phyloP scores from a whole-genome alignment of 2,888 invertebrate genomes.

The Lithophane ornitopus region DNA sequence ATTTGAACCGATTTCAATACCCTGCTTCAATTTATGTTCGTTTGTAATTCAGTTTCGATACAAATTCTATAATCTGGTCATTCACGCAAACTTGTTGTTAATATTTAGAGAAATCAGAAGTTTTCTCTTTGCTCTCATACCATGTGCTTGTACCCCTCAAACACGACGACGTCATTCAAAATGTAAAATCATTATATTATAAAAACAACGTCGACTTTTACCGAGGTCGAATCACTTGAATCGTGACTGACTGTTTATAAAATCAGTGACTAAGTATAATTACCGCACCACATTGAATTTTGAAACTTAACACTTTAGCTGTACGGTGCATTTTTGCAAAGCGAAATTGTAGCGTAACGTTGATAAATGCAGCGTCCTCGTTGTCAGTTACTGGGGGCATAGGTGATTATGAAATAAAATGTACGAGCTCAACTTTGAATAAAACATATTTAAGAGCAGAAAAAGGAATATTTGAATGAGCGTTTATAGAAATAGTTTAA shows the following conservation, averaged over 20 bases:
- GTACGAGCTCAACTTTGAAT: slow-evolving; percentile 10
- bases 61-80: background rate
- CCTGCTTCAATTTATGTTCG: too few relatives aligned
- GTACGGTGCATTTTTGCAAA: slow-evolving; percentile 31
- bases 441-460: background rate
- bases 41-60: background rate
- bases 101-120: background rate
- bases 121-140: background rate
- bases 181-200: slow-evolving; percentile 48
- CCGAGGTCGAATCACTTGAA: slow-evolving; percentile 68
- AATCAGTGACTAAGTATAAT: slow-evolving; percentile 60
- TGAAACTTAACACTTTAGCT: background rate
- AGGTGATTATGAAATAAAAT: slow-evolving; percentile 50
- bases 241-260: slow-evolving; percentile 55
- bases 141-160: slow-evolving; percentile 6
- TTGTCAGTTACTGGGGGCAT: slow-evolving; percentile 47
- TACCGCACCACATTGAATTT: slow-evolving; percentile 34
- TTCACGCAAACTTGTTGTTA: background rate
- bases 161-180: slow-evolving; percentile 28
- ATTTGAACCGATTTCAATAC: background rate
- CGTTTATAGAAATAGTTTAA: background rate
- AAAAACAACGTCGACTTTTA: slow-evolving; percentile 54
- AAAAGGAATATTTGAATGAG: background rate
- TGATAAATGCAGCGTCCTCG: slow-evolving; percentile 60
- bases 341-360: slow-evolving; percentile 10